phyloP scores from a whole-genome alignment of 2,113 vertebrate species.

The Hemibagrus wyckioides region DNA sequence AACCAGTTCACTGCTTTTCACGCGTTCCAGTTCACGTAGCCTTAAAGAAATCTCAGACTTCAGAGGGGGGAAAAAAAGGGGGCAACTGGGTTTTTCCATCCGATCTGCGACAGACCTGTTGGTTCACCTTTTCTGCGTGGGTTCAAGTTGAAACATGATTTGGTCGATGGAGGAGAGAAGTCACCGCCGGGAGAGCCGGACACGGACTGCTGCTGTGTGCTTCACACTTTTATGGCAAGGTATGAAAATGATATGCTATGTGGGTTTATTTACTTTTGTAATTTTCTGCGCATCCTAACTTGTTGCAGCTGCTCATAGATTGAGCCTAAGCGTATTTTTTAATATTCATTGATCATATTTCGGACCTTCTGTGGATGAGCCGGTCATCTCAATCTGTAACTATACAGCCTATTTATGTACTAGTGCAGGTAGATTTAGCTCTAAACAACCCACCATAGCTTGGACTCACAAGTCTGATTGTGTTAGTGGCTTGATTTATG shows the following conservation, averaged over 20 bases:
- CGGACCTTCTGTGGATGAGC: background rate
- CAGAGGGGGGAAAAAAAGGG: too few species aligned
- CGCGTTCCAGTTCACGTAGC: background rate
- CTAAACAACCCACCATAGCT: background rate
- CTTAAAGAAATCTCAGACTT: background rate
- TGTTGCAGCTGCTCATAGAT: background rate
- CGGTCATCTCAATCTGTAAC: background rate
- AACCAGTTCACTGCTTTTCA: background rate
- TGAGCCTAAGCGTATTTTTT: background rate
- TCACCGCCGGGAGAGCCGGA: background rate
- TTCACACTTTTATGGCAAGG: constrained; percentile 20
- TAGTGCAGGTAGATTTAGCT: background rate
- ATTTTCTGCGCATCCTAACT: too few species aligned
- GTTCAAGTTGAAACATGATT: constrained; percentile 18
- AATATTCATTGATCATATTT: background rate
- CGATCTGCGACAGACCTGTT: background rate
- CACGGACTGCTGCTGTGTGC: background rate
- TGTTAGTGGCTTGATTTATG: background rate
- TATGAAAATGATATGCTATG: background rate
- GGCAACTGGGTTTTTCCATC: background rate
- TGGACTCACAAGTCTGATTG: background rate
- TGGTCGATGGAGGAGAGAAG: background rate
- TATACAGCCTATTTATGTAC: background rate
- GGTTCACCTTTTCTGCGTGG: background rate
- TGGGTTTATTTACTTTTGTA: background rate